Evolutionary conservation across 2,888 invertebrate genomes (phyloP), one percentile per base, ranked within the genome.

Genomic region (Drosophila borborema): DNA sequence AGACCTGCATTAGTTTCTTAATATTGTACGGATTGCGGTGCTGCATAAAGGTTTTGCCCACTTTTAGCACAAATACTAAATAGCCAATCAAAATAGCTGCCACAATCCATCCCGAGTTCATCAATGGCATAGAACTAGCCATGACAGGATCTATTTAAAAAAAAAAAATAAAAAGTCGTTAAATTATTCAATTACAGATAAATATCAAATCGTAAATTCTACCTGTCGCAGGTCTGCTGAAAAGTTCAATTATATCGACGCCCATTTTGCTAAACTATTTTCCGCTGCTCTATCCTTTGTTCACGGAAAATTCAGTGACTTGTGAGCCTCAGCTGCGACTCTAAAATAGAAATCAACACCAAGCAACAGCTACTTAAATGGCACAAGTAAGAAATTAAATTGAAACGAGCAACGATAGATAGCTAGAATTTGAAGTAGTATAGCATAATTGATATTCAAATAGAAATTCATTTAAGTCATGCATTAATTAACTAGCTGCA

Each of bases 41-140:
- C 62, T 95, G 94, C 97, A 97, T 97, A 89, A 95, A 95, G 18
- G 94, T 94, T 1, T 96, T 96, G 0, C 97, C 97, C 43, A 96
- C 93, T 81, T 96, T 96, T 14, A 96, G 93, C 48, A 97, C 96
- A 91, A 97, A 96, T 84, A 95, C 94, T n/a, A 97, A 92, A 91
- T 97, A 97, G 0, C 94, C 90, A 0, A 93, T 94, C 20, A 96
- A 91, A 63, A 97, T 94, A 0, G 94, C 93, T 23, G 96, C 86
- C 0, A 96, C 93, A 0, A 96, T 96, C 0, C 95, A 93, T 0
- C 96, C 96, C 0, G 96, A 95, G 28, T 95, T 94, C 95, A 96
- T 95, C 58, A 97, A 93, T 75, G 95, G 94, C 96, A 55, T 16
- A 0, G 7, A 16, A 1, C 10, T 41, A 3, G 36, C 43, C 31